Evolutionary conservation across 2,797 vertebrate species (phyloP).

Genomic region (Graptemys geographica): DNA sequence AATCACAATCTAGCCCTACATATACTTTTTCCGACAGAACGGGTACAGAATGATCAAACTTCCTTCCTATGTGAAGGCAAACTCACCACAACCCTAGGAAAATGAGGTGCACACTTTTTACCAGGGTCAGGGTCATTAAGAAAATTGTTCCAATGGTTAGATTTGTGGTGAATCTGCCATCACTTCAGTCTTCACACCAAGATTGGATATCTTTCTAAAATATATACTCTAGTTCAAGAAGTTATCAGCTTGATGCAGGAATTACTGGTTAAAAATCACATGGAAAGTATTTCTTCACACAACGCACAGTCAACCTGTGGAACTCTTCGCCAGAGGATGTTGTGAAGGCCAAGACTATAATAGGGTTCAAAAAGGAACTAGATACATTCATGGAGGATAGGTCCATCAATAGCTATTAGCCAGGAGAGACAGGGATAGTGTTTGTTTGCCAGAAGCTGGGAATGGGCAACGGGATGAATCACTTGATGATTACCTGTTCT

Average conservation of each 20-base stretch:
- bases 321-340: too few relatives aligned
- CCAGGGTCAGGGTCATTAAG: background rate
- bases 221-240: background rate
- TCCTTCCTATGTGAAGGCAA: background rate
- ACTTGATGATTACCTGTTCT: too few relatives aligned
- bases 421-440: too few relatives aligned
- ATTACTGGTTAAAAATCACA: background rate
- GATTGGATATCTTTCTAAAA: background rate
- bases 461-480: too few relatives aligned
- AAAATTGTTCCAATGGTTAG: background rate
- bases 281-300: background rate
- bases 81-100: background rate
- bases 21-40: background rate
- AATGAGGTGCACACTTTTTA: background rate
- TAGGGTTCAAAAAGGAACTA: too few relatives aligned
- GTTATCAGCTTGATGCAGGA: background rate
- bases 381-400: too few relatives aligned
- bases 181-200: background rate
- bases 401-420: too few relatives aligned
- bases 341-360: too few relatives aligned
- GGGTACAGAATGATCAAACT: background rate
- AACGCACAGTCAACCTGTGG: too few relatives aligned
- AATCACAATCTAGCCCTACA: background rate
- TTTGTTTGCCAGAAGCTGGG: too few relatives aligned
- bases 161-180: background rate